Evolutionary conservation across 1,140 invertebrate genomes (phyloP), one percentile per base, ranked within the genome.

Genomic region (Trissolcus basalis): DNA sequence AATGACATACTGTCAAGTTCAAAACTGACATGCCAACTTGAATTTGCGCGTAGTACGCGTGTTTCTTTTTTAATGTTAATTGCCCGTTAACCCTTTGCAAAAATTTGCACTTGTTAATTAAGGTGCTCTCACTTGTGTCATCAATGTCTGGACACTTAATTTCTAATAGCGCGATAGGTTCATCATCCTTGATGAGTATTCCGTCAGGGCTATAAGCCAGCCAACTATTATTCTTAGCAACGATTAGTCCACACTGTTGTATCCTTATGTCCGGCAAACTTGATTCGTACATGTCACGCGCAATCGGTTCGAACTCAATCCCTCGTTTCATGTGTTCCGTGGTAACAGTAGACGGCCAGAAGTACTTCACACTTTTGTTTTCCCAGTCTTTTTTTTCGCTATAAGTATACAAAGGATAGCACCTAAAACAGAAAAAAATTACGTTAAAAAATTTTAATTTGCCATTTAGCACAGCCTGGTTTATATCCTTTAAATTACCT

Each of bases 201-300:
- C 77, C 65, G 63, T 78, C 77, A 0, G 77, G 61, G n/a, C 59
- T 70, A 11, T 71, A 78, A 0, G 58, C 59, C 19, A 74, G 49
- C 56, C 71, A 78, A 8, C 59, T 60, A 8, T 78, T 64, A 43
- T 54, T 0, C 13, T 70, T n/a, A 13, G 60, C 48, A 11, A 78
- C 15, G 5, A 75, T 68, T 11, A 78, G 32, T 5, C 65, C 76
- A 70, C 65, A 74, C 74, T 72, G 54, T 69, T 68, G 33, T 16
- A 63, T 36, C 36, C 47, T 10, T 41, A 11, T 16, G 1, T 45
- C 27, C 43, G 19, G 2, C 19, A 3, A 27, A 27, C 2, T 3
- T 3, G 19, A 1, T 6, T 27, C 19, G 19, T 27, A 27, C 19
- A 27, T 3, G 6, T 27, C 19, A 27, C 19, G 19, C 6, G 39